A percentile compares a stretch with the other conserved stretches of the same genome.
Conservation (phyloP, 2,888 invertebrate species). For the Hermaeophaga mercurialis region DNA sequence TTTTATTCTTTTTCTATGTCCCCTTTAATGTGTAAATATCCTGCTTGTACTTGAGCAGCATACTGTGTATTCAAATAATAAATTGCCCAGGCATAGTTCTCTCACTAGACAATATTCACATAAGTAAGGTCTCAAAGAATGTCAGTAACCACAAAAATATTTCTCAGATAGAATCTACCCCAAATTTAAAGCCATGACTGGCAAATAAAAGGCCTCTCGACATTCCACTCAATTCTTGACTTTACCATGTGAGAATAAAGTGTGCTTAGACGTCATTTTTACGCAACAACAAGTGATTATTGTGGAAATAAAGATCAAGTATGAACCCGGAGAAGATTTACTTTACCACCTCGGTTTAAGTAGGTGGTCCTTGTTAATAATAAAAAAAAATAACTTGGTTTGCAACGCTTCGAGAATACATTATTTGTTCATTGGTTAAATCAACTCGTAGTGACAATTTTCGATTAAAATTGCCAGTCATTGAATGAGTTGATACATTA, state of each 20-base stretch:
- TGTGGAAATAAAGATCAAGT: conserved; percentile 3
- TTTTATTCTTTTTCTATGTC: no score
- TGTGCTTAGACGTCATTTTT: conserved; percentile 18
- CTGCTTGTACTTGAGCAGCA: background rate
- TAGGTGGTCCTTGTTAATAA: conserved; percentile 12
- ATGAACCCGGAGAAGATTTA: background rate
- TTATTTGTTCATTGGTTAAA: conserved; percentile 1
- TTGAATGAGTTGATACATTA: background rate
- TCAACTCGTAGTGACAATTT: background rate
- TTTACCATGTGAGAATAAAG: conserved; percentile 18
- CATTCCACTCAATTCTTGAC: conserved; percentile 32
- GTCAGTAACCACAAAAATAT: conserved; percentile 22
- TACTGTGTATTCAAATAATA: background rate
- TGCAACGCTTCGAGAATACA: background rate
- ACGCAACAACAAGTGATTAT: conserved; percentile 22
- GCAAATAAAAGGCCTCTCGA: conserved; percentile 47
- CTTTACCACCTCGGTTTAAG: background rate
- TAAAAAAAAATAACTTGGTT: background rate
- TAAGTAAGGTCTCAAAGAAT: conserved; percentile 6
- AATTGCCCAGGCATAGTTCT: conserved; percentile 2
- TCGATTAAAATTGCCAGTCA: background rate
- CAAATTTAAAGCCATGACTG: conserved; percentile 55
- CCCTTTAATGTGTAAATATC: no score
- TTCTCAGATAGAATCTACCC: conserved; percentile 50
- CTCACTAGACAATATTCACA: conserved; percentile 15